Conservation (phyloP, 2,888 invertebrate species). For the Ectropis crepuscularia region DNA sequence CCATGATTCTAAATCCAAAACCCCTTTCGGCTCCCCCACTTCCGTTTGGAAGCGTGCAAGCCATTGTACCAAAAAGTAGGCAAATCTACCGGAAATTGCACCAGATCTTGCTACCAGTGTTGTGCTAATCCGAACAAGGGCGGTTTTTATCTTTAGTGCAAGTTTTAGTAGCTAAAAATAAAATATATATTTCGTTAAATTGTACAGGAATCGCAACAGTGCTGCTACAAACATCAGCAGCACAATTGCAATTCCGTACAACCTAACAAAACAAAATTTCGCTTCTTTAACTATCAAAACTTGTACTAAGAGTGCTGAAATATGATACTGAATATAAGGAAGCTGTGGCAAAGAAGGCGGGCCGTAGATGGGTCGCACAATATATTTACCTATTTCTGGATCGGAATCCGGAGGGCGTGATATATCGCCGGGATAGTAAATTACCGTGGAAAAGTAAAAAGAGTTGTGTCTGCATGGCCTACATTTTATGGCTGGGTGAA, state of each 20-base stretch:
- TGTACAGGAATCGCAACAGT: too few relatives aligned
- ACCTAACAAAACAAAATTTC: too few relatives aligned
- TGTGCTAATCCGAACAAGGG: slow-evolving; percentile 54
- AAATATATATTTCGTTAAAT: too few relatives aligned
- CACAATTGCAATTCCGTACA: too few relatives aligned
- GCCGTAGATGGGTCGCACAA: slow-evolving; percentile 44
- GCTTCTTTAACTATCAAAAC: too few relatives aligned
- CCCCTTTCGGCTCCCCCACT: not conserved
- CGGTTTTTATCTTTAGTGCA: slow-evolving; percentile 29
- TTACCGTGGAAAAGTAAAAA: slow-evolving; percentile 33
- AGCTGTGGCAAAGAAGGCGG: slow-evolving; percentile 42
- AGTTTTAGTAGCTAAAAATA: too few relatives aligned
- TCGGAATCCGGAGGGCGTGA: slow-evolving; percentile 29
- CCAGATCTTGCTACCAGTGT: slow-evolving; percentile 46
- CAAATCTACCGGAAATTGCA: slow-evolving; percentile 39
- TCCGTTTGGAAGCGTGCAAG: slow-evolving; percentile 9
- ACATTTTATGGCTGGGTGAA: slow-evolving; percentile 21
- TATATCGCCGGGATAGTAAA: slow-evolving; percentile 32
- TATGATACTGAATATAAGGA: slow-evolving; percentile 64
- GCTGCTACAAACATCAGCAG: too few relatives aligned
- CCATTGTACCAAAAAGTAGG: slow-evolving; percentile 18
- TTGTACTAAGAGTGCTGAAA: slow-evolving; percentile 39
- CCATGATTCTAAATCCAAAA: slow-evolving; percentile 1
- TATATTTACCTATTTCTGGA: slow-evolving; percentile 31
- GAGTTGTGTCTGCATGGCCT: slow-evolving; percentile 27